A percentile compares a stretch with the other conserved stretches of the same genome.
phyloP scores from a whole-genome alignment of 2,888 invertebrate species.

The Apomyelois bistriatella region DNA sequence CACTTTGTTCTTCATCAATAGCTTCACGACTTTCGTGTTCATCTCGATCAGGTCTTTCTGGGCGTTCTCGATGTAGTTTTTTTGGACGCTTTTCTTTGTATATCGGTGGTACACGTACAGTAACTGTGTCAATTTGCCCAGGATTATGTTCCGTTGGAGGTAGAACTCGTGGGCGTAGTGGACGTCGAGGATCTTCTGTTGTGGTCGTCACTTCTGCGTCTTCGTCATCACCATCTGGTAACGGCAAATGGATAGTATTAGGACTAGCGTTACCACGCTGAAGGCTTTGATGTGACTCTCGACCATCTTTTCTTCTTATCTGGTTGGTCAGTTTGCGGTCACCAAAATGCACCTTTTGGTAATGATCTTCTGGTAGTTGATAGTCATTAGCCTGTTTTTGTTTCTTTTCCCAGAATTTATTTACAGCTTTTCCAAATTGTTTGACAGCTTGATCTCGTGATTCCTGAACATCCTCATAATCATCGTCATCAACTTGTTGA shows the following conservation, averaged over 20 bases:
- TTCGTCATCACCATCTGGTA: conserved; percentile 42
- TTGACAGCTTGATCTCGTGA: conserved; percentile 56
- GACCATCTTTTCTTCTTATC: conserved; percentile 30
- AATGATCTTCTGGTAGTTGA: conserved; percentile 48
- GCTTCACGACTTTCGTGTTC: conserved; percentile 32
- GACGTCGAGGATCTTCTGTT: conserved; percentile 63
- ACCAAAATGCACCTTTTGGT: conserved; percentile 67
- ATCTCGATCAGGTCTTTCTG: conserved; percentile 41
- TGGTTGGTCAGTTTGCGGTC: conserved; percentile 51
- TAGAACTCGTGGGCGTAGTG: conserved; percentile 60
- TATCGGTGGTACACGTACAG: conserved; percentile 73
- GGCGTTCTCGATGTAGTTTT: conserved; percentile 58
- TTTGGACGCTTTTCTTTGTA: conserved; percentile 66
- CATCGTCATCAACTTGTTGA: conserved; percentile 45
- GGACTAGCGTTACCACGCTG: conserved; percentile 40
- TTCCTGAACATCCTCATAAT: conserved; percentile 67
- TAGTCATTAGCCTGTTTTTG: conserved; percentile 35
- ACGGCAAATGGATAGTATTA: conserved; percentile 40
- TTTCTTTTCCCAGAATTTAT: conserved; percentile 65
- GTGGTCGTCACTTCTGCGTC: conserved; percentile 64
- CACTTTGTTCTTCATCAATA: conserved; percentile 26
- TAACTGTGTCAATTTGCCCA: conserved; percentile 71
- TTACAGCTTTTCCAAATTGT: conserved; percentile 61
- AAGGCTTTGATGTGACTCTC: conserved; percentile 41
- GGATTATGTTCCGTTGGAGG: conserved; percentile 75